Evolutionary conservation across 30 jellyfish, hydroid and myxozoan genomes (phyloP).

Genomic region (Nemopilema nomurai): DNA sequence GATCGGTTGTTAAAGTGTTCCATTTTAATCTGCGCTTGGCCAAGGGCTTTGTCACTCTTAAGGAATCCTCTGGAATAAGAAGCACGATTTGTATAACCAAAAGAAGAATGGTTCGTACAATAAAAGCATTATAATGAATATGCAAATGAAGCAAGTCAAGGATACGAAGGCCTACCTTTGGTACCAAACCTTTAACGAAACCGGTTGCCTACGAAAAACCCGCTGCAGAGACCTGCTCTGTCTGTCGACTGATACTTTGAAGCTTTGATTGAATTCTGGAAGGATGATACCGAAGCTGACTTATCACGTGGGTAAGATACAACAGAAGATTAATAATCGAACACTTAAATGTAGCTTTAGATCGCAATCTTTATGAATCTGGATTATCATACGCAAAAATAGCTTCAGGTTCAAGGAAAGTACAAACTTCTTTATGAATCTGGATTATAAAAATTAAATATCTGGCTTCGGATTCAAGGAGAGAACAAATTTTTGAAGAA

Average conservation of each 20-base stretch:
- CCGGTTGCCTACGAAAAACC: conserved; percentile 67
- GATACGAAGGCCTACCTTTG: conserved; percentile 53
- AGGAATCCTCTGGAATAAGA: conserved; percentile 75
- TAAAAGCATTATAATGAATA: neutral
- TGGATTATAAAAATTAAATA: no score
- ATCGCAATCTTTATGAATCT: no score
- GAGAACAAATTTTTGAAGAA: no score
- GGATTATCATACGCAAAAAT: neutral
- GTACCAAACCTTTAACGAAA: conserved; percentile 61
- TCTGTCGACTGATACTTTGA: conserved; percentile 86
- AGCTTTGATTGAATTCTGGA: conserved; percentile 74
- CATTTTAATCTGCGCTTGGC: conserved; percentile 83
- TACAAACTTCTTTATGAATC: no score
- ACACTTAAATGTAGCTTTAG: neutral
- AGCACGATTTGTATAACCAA: neutral
- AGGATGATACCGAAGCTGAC: neutral
- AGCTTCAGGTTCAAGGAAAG: no score
- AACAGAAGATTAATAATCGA: neutral
- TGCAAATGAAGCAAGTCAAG: neutral
- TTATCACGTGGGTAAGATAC: neutral
- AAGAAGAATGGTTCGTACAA: neutral
- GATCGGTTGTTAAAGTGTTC: conserved; percentile 74
- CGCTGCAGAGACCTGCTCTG: conserved; percentile 75
- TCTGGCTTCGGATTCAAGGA: no score
- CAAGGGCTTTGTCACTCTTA: conserved; percentile 86